Evolutionary conservation across 1,140 invertebrate genomes (phyloP).

Genomic region (Cydia fagiglandana): DNA sequence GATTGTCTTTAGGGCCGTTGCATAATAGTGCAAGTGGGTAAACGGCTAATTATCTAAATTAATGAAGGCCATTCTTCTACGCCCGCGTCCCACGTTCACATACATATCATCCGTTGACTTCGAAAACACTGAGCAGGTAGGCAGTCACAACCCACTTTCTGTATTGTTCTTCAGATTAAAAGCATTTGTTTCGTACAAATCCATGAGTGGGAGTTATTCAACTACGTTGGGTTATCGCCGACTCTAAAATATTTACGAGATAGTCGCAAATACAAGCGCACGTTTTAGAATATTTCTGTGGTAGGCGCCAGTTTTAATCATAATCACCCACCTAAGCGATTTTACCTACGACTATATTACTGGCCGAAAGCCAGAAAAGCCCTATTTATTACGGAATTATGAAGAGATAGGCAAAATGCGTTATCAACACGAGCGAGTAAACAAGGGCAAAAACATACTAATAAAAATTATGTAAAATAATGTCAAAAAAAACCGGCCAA

Average conservation of each 20-base stretch:
- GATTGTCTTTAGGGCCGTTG: neutral
- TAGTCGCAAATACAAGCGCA: too few relatives aligned
- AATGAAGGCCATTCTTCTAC: neutral
- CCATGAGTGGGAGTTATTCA: constrained; percentile 34
- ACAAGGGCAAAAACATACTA: too few relatives aligned
- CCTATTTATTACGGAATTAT: too few relatives aligned
- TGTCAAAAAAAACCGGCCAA: too few relatives aligned
- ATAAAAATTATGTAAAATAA: too few relatives aligned
- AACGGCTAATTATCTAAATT: constrained; percentile 1
- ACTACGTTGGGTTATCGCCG: neutral
- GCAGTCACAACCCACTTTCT: neutral
- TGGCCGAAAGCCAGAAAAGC: too few relatives aligned
- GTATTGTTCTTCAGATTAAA: constrained; percentile 30
- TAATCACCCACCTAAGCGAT: too few relatives aligned
- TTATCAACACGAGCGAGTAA: too few relatives aligned
- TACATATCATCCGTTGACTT: neutral
- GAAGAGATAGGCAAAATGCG: too few relatives aligned
- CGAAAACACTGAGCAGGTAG: neutral
- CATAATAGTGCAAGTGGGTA: constrained; percentile 33
- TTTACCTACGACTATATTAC: too few relatives aligned
- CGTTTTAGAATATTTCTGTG: too few relatives aligned
- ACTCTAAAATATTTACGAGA: constrained; percentile 24
- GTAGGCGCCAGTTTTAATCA: too few relatives aligned
- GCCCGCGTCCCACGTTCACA: neutral
- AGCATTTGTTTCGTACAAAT: constrained; percentile 35